phyloP scores from a whole-genome alignment of 2,888 invertebrate species.

The Epistrophe eligans region DNA sequence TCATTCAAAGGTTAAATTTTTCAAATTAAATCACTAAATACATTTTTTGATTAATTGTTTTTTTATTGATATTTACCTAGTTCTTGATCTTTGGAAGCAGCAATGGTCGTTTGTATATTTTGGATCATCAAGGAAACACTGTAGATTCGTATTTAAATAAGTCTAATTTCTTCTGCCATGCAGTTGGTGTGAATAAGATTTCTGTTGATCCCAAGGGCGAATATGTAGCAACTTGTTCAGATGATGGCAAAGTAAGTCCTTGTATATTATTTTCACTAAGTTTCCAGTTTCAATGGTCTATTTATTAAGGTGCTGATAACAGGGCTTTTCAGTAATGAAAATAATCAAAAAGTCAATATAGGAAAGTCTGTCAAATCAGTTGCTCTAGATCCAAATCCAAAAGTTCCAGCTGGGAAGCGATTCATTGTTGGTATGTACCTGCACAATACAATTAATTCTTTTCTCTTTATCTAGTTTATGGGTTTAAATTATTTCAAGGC shows the following conservation, averaged over 20 bases:
- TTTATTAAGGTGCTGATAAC: conserved; percentile 88
- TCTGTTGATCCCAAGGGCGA: conserved; percentile 97
- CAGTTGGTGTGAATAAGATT: conserved; percentile 96
- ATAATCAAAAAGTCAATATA: conserved; percentile 90
- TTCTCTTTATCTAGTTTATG: not conserved
- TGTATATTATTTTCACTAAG: not conserved
- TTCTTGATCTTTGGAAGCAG: conserved; percentile 97
- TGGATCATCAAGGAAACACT: conserved; percentile 96
- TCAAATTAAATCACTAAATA: not conserved
- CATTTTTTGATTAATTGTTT: not conserved
- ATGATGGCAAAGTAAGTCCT: conserved; percentile 90
- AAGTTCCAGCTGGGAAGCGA: conserved; percentile 89
- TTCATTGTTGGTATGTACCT: conserved; percentile 90
- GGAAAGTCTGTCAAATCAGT: conserved; percentile 94
- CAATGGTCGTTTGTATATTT: conserved; percentile 94
- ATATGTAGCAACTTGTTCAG: conserved; percentile 95
- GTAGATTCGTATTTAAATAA: conserved; percentile 85
- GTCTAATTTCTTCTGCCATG: conserved; percentile 88
- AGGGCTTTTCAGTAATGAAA: conserved; percentile 93
- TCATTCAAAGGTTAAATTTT: conserved; percentile 90
- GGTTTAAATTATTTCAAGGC: conserved; percentile 84
- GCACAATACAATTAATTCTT: conserved; percentile 32
- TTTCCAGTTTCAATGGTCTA: not conserved
- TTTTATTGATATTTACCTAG: conserved; percentile 82
- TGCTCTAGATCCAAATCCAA: conserved; percentile 93